Evolutionary conservation across 2,113 vertebrate genomes (phyloP).

Genomic region (Dunckerocampus dactyliophorus): DNA sequence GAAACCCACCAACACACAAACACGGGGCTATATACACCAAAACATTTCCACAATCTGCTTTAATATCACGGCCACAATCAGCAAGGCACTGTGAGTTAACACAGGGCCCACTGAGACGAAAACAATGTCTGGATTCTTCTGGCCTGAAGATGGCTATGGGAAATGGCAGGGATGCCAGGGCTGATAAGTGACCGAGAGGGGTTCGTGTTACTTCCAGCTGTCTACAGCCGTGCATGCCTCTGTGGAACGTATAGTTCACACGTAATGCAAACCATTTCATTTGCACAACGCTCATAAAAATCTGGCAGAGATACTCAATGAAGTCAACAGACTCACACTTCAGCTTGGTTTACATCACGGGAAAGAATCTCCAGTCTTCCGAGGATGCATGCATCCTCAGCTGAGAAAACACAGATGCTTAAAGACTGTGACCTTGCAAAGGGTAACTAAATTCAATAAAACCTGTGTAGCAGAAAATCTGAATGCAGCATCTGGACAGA

Average conservation of each 20-base stretch:
- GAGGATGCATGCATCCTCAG: constrained; percentile 58
- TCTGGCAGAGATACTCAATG: constrained; percentile 65
- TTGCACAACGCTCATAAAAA: constrained; percentile 64
- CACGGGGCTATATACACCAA: constrained; percentile 22
- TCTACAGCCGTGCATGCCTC: constrained; percentile 67
- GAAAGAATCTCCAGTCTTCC: constrained; percentile 54
- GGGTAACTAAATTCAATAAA: constrained; percentile 65
- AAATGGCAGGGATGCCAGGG: constrained; percentile 70
- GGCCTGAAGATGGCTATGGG: constrained; percentile 69
- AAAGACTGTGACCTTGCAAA: constrained; percentile 41
- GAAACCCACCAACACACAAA: constrained; percentile 15
- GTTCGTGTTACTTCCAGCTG: constrained; percentile 77
- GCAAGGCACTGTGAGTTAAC: constrained; percentile 68
- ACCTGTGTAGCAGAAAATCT: constrained; percentile 30
- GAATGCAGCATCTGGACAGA: constrained; percentile 51
- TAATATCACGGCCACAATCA: constrained; percentile 73
- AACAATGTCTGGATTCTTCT: constrained; percentile 76
- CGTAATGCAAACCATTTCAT: constrained; percentile 69
- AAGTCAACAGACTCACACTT: constrained; percentile 63
- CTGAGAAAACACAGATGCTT: constrained; percentile 71
- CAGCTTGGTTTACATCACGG: constrained; percentile 61
- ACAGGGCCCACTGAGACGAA: constrained; percentile 70
- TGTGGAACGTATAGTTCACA: constrained; percentile 58
- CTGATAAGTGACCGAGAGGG: constrained; percentile 70
- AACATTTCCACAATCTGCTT: constrained; percentile 71